phyloP scores from a whole-genome alignment of 2,797 vertebrate genomes.

The Rhincodon typus region DNA sequence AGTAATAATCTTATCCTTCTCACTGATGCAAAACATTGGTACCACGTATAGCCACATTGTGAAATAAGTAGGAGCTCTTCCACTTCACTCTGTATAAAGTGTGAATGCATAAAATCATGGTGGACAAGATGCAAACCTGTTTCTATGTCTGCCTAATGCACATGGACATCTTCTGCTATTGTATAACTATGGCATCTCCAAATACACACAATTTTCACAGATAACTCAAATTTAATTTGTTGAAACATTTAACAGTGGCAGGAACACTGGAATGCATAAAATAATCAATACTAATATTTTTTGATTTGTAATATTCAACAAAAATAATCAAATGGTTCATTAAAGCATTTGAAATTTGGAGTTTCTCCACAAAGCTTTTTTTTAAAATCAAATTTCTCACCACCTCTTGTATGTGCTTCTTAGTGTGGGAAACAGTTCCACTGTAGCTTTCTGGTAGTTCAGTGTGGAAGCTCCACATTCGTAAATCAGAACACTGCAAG shows the following conservation, averaged over 20 bases:
- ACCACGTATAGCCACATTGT: background rate
- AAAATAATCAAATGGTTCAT: background rate
- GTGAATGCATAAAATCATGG: constrained; percentile 18
- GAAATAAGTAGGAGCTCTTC: background rate
- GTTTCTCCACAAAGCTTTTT: background rate
- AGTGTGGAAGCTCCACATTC: background rate
- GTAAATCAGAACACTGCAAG: background rate
- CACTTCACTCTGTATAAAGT: background rate
- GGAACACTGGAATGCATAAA: background rate
- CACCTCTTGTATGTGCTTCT: background rate
- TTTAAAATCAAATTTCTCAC: background rate
- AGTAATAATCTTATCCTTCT: background rate
- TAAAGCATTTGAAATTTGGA: background rate
- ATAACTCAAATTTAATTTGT: background rate
- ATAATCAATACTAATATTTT: background rate
- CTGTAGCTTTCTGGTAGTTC: background rate
- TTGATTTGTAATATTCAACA: background rate
- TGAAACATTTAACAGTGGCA: background rate
- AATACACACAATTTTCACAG: background rate
- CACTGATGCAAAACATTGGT: background rate
- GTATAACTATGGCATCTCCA: background rate
- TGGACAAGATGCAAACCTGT: background rate
- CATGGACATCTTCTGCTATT: background rate
- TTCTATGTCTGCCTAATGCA: background rate
- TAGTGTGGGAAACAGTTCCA: background rate